Base-by-base conservation (phyloP, 2,888 invertebrate genomes). In the Trilocha varians region DNA sequence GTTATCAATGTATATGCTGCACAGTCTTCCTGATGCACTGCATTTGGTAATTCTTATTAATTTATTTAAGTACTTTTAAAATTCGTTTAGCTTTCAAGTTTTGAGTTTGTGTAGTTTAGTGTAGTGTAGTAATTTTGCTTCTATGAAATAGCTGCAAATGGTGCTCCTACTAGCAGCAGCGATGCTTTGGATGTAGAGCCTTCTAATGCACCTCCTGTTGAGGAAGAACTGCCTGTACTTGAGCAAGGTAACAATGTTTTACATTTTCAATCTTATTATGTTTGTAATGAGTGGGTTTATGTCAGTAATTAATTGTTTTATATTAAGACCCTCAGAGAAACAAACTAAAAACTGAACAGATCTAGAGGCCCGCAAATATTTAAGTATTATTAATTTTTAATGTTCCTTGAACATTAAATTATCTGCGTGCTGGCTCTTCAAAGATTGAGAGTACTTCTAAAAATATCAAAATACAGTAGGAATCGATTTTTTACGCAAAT, bases 131-230 rank as follows among this genome's bases (percentile, higher is more conserved):
- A 38, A 41, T 40, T 18, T 42, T 43, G 35, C 25, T 34, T 25
- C 25, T 40, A 39, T 36, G 57, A 56, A 64, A 38, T 64, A 78
- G 79, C 65, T 38, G 52, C 70, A 48, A 78, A 79, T 67, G 83
- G 78, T 43, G 80, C 62, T 40, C 80, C 84, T 14, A 74, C 78
- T 32, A 84, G 83, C 59, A 84, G 83, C 64, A 80, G 79, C 53
- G 82, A 83, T 65, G 75, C 65, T 43, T 53, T 82, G 59, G 76
- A 77, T 47, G 54, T 63, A 42, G 78, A 75, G 42, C 67, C 68
- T 44, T 66, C 56, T n/a, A 61, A 54, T 33, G 65, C 69, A 16
- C 43, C 60, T 32, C 62, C 56, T 32, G 75, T 69, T 37, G 64
- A 55, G 53, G 75, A 75, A 32, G 73, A 72, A 11, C 65, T 63